Evolutionary conservation across 2,797 vertebrate species (phyloP), one percentile per base, ranked within the genome.

Genomic region (Pampus argenteus): DNA sequence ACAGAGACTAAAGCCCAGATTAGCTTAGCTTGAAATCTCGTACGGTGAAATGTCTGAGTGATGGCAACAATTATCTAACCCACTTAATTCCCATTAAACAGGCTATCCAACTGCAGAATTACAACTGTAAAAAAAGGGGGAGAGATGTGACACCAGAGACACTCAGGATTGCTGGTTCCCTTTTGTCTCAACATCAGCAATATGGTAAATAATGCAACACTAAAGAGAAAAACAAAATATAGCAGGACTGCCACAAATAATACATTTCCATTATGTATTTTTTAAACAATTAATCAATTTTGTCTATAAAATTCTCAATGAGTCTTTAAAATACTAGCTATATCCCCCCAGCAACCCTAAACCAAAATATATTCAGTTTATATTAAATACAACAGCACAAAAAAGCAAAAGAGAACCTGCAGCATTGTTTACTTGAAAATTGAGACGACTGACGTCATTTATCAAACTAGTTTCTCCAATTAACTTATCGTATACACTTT

Each of bases 1-100:
- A 71, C 31, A 63, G 50, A 71, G 44, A 67, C 75, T 29, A 51
- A 47, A 79, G 62, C 75, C 4, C 34, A 64, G 74, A 88, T 77
- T 71, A 79, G 47, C 66, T 73, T 80, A 50, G 62, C 65, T 55
- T 3, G 18, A 36, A 57, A 79, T 63, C 20, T 23, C 2, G 0
- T 15, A 28, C 54, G 31, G 40, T 40, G 34, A 59, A 72, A 83
- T 64, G 40, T 18, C 63, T 2, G 40, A 71, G 18, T 20, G 23
- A 70, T 38, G 44, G 60, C 49, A 65, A 61, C 67, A 82, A 44
- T 59, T 31, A 78, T 25, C 68, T 22, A 31, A 50, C 47, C 29
- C 17, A 51, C 42, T 34, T 25, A 63, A 42, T 9, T 31, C 17
- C 23, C 48, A 49, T 28, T 9, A 78, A 80, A 49, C 18, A 40